Conservation (phyloP, 2,797 vertebrate species). For the Triplophysa yarkandensis region DNA sequence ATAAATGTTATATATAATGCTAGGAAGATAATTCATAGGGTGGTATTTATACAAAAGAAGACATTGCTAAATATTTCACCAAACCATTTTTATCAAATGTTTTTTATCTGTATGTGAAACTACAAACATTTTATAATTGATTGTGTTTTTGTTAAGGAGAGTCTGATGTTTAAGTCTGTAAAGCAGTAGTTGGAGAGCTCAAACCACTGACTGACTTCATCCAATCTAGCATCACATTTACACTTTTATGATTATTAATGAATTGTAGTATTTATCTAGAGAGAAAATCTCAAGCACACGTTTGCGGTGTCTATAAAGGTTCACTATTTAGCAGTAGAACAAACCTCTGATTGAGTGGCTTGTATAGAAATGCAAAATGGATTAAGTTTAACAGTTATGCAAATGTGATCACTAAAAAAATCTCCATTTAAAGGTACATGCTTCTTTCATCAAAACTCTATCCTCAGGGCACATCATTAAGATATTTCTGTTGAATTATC, state of each 20-base stretch:
- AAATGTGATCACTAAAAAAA: not conserved
- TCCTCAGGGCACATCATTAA: not conserved
- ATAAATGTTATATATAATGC: not conserved
- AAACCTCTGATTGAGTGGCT: not conserved
- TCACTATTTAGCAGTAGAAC: not conserved
- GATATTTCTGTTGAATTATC: not conserved
- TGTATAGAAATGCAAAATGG: not conserved
- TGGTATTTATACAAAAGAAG: not conserved
- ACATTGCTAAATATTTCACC: not conserved
- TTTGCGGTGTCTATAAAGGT: not conserved
- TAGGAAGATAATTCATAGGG: not conserved
- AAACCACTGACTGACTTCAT: not conserved
- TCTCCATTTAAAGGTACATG: not conserved
- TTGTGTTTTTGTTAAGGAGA: not conserved
- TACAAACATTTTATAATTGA: conserved; percentile 20
- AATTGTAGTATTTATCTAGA: not conserved
- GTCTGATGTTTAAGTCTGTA: not conserved
- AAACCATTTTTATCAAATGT: not conserved
- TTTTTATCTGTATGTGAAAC: too few species aligned
- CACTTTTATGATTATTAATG: not conserved
- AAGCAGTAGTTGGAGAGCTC: not conserved
- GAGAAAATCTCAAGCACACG: not conserved
- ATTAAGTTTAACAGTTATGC: not conserved
- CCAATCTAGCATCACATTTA: not conserved
- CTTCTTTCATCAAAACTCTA: not conserved